phyloP scores from a whole-genome alignment of 2,113 vertebrate species.

The Rhabdornis inornatus region DNA sequence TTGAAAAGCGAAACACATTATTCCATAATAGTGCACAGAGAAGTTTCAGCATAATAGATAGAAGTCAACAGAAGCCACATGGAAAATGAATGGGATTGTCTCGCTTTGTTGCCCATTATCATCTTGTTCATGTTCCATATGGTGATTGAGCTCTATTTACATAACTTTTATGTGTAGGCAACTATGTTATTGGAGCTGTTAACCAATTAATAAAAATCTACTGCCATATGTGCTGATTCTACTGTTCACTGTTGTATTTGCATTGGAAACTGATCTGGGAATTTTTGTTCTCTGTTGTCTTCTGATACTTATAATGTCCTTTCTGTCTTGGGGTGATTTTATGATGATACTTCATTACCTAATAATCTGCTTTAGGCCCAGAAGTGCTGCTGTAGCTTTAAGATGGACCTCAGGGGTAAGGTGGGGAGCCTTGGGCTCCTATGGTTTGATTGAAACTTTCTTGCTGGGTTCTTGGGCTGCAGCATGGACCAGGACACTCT shows the following conservation, averaged over 20 bases:
- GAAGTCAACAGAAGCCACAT: not conserved
- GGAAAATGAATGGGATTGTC: not conserved
- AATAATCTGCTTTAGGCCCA: not conserved
- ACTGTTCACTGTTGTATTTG: not conserved
- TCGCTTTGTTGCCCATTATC: constrained; percentile 11
- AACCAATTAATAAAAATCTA: constrained; percentile 25
- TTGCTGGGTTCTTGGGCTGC: not conserved
- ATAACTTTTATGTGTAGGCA: constrained; percentile 9
- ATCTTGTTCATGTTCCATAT: not conserved
- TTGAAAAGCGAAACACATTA: not conserved
- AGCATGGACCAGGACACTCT: accelerated
- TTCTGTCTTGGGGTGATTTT: not conserved
- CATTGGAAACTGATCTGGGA: not conserved
- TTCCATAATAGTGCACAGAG: not conserved
- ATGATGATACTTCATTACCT: not conserved
- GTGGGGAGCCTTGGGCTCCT: no score
- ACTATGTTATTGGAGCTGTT: not conserved
- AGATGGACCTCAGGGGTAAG: no score
- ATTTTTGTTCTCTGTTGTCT: not conserved
- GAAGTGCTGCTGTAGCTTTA: not conserved
- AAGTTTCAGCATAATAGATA: not conserved
- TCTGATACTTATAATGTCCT: not conserved
- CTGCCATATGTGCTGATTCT: constrained; percentile 7
- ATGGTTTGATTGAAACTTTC: not conserved
- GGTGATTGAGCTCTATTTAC: constrained; percentile 28